These are phyloP conservation scores for Lasioglossum figueresi DNA, from an alignment of 2,888 invertebrate species.

Conservation along the genomic window DNA sequence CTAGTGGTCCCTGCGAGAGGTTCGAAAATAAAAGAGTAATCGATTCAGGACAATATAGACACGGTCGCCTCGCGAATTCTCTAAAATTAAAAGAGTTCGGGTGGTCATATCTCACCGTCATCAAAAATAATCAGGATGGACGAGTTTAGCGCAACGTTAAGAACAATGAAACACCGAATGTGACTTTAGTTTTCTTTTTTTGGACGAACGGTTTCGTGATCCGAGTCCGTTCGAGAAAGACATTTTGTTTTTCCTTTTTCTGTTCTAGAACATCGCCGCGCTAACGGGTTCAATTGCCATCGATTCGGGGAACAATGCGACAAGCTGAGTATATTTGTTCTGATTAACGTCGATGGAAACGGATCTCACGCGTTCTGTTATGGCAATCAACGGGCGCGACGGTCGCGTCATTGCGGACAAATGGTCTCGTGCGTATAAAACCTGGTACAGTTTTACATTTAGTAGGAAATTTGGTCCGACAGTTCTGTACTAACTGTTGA, in stretches of 20 bases:
- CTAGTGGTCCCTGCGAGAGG: not conserved
- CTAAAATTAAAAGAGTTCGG: not conserved
- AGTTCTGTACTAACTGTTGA: slow-evolving; percentile 72
- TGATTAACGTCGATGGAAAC: slow-evolving; percentile 20
- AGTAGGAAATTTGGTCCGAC: slow-evolving; percentile 79
- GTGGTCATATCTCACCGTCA: not conserved
- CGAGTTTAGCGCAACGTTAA: slow-evolving; percentile 25
- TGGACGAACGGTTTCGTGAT: not conserved
- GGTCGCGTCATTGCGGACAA: slow-evolving; percentile 48
- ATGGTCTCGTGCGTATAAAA: slow-evolving; percentile 57
- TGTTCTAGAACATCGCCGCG: not conserved
- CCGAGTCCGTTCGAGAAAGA: not conserved
- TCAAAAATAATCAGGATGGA: slow-evolving; percentile 16
- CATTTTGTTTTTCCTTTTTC: not conserved
- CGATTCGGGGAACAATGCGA: slow-evolving; percentile 6
- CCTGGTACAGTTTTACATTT: slow-evolving; percentile 72
- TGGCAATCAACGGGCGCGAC: slow-evolving; percentile 38
- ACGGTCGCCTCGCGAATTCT: not conserved
- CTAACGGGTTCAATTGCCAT: slow-evolving; percentile 35
- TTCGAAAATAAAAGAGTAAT: not conserved
- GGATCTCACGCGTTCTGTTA: not conserved
- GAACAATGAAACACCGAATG: not conserved
- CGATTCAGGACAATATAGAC: not conserved
- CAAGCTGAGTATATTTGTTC: slow-evolving; percentile 5
- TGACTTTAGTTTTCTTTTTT: not conserved